Base-by-base conservation (phyloP, 1,140 invertebrate genomes). In the Trichoplusia ni region DNA sequence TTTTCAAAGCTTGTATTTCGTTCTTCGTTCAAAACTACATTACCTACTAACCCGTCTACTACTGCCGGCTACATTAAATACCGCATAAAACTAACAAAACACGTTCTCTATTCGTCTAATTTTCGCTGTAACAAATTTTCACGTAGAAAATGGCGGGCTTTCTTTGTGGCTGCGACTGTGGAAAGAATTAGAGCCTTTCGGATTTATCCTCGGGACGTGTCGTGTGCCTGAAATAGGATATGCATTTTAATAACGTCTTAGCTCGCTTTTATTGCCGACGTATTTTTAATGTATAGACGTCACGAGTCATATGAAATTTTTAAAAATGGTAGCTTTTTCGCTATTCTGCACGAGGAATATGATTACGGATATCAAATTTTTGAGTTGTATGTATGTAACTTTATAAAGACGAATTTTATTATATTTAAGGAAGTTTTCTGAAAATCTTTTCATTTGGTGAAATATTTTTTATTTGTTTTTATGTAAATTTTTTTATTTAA, bases 231-330 rank as follows among this genome's bases (percentile, higher is more conserved):
- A 29, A 54, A 54, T 54, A 46, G 31, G 31, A 40, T 49, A 31
- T 62, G 59, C 44, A 62, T 62, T 62, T 62, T 62, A 62, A 62
- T 62, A 62, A 59, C 56, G 16, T 40, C 21, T 54, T 54, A 54
- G 51, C 33, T 33, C 7, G 33, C 33, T 38, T 40, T 25, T 54
- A 38, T 54, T 54, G 35, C 33, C 9, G 21, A 54, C 33, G 38
- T 54, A 54, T 51, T 51, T 51, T 51, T 51, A 51, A 51, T 51
- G 47, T 29, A 51, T 51, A 35, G 29, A 18, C 35, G 47, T n/a
- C 46, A 49, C 29, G 29, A 35, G 47, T 51, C 35, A 51, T 51
- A 51, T 51, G 27, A 35, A n/a, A 21, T 29, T 16, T 51, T 21
- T 51, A 21, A 51, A 47, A 49, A 49, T 49, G 25, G 18, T 49